Evolutionary conservation across 2,888 invertebrate species (phyloP), one percentile per base, ranked within the genome.

Genomic region (Tachystola acroxantha): DNA sequence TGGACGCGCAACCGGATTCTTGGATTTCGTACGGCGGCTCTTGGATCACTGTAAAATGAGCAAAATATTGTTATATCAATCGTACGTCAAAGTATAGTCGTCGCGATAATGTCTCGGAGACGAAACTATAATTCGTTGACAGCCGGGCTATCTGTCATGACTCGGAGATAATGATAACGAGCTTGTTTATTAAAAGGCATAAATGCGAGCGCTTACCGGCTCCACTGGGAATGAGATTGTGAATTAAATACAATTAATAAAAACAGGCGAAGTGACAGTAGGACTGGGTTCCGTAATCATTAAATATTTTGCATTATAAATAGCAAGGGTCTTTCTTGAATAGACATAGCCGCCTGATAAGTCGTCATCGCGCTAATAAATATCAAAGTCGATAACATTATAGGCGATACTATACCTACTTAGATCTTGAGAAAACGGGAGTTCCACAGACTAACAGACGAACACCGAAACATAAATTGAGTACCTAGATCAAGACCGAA

Each of bases 1-100:
- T 76, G 13, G 85, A 85, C 13, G 79, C 74, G 57, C 75, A 77
- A 32, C 85, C 85, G 22, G 86, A 82, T 61, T 86, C 86, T 64
- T 84, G 79, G 50, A 86, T 84, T 66, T 86, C 86, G 68, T 85
- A 86, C 45, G 86, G 86, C 54, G 86, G 85, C 68, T 82, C 86
- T 67, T 84, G 85, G 45, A 82, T 69, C 42, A 86, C 85, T 86
- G 80, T 37, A 75, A 74, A 47, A 48, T 28, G 36, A 19, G n/a
- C 14, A 9, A 35, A 22, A 35, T 34, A 33, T n/a, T 53, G 47
- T 50, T 53, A 42, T 48, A 52, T 53, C 34, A 30, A 30, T 30
- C 25, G 14, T 30, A 26, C 10, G n/a, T n/a, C 16, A 31, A 24
- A 25, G 26, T 26, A n/a, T n/a, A 28, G 28, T 34, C 20, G 28